These are phyloP conservation scores for Polia nebulosa DNA, from an alignment of 2,888 invertebrate species.

Conservation along the genomic window DNA sequence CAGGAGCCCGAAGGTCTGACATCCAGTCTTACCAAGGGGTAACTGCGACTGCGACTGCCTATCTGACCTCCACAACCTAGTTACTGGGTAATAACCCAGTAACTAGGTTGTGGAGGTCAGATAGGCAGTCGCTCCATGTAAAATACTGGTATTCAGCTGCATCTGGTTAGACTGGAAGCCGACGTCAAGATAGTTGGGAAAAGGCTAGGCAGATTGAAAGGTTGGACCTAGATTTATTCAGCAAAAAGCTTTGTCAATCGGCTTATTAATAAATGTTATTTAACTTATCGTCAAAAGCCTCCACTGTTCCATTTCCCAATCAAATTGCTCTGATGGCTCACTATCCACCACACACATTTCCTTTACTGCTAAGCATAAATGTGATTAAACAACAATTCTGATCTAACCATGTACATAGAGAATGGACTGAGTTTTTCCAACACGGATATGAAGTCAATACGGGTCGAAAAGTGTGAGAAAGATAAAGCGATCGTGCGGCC, in stretches of 20 bases:
- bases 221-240: no score
- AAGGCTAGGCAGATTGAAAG: no score
- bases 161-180: no score
- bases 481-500: background rate
- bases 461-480: background rate
- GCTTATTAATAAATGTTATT: background rate
- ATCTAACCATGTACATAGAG: constrained; percentile 1
- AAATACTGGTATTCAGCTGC: no score
- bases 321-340: constrained; percentile 5
- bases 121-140: no score
- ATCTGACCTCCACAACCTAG: no score
- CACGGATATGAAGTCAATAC: background rate
- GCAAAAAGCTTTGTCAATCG: background rate
- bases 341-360: constrained; percentile 26
- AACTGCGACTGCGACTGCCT: no score
- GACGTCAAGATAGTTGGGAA: no score
- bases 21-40: no score
- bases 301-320: background rate
- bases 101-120: no score
- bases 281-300: background rate
- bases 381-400: constrained; percentile 42
- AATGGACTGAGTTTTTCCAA: background rate
- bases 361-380: constrained; percentile 28
- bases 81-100: no score
- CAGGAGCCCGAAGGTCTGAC: no score